Conservation (phyloP, 2,113 vertebrate species). For the Aramus guarauna region DNA sequence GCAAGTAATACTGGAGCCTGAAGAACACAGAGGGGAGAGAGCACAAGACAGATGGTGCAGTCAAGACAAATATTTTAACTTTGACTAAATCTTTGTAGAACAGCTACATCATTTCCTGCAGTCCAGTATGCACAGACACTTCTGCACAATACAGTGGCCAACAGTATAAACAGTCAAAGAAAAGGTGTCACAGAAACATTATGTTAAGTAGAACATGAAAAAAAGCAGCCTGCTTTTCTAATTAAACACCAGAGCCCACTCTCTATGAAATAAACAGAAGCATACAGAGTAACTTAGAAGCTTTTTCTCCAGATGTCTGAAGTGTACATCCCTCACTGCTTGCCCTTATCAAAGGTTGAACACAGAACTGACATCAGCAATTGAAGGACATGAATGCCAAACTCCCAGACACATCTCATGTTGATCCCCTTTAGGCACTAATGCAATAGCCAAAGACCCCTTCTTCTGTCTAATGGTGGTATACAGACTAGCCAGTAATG, state of each 20-base stretch:
- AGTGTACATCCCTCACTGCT: background rate
- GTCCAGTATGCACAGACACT: background rate
- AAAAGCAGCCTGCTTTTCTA: background rate
- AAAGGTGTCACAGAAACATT: background rate
- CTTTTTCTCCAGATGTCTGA: background rate
- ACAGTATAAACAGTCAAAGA: background rate
- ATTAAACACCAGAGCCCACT: background rate
- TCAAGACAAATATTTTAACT: background rate
- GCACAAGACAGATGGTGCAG: background rate
- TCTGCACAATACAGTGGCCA: background rate
- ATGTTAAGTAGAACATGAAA: background rate
- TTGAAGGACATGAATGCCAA: background rate
- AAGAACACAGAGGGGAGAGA: background rate
- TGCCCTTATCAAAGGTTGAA: background rate
- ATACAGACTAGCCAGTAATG: background rate
- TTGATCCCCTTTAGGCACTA: background rate
- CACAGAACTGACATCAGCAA: background rate
- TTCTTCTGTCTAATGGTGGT: background rate
- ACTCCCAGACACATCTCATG: background rate
- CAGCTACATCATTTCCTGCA: background rate
- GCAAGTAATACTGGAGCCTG: background rate
- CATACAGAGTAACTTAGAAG: background rate
- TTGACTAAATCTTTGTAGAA: background rate
- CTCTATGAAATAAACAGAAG: background rate
- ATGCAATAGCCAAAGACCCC: background rate